Conservation (phyloP, 1,140 invertebrate genomes). For the Panagrolaimus sp. region DNA sequence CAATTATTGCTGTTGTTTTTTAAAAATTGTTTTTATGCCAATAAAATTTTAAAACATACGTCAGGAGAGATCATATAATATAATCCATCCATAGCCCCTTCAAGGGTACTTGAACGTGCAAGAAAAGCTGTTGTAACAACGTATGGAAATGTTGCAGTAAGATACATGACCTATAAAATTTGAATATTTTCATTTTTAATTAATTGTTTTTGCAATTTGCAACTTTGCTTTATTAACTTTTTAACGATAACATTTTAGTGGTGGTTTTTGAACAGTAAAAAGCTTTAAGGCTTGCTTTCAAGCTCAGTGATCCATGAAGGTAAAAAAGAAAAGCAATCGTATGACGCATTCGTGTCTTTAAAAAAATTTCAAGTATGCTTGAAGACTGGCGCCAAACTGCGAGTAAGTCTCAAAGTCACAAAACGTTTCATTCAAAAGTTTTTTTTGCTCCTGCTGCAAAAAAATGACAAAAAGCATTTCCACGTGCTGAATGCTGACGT, state of each 20-base stretch:
- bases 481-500: too few species aligned
- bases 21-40: neutral
- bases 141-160: conserved; percentile 91
- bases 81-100: conserved; percentile 80
- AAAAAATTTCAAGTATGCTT: too few species aligned
- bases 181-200: neutral
- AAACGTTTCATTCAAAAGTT: conserved; percentile 12
- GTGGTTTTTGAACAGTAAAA: too few species aligned
- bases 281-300: too few species aligned
- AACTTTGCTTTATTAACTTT: too few species aligned
- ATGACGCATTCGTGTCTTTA: too few species aligned
- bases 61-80: conserved; percentile 82
- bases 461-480: too few species aligned
- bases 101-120: conserved; percentile 81
- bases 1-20: neutral
- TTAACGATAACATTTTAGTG: too few species aligned
- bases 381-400: too few species aligned
- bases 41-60: conserved; percentile 60
- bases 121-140: conserved; percentile 90
- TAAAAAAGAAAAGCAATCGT: too few species aligned
- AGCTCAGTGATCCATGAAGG: too few species aligned
- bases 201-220: too few species aligned
- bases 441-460: conserved; percentile 17
- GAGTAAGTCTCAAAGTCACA: neutral
- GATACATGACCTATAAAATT: conserved; percentile 64